Evolutionary conservation across 30 jellyfish, hydroid and myxozoan species (phyloP).

Genomic region (Hydractinia symbiolongicarpus): DNA sequence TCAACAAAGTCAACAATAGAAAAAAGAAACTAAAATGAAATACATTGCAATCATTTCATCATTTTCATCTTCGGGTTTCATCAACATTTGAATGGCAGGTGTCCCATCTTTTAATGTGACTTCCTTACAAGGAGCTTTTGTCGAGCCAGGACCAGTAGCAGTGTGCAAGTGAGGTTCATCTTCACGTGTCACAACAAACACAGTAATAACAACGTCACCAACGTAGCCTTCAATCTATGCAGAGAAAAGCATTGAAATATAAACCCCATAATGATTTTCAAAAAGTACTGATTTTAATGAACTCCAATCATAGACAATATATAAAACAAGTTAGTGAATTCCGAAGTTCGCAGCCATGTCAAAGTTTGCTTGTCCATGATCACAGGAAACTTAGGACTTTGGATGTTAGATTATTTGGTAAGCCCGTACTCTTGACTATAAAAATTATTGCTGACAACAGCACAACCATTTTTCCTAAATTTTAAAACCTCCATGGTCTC

Average conservation of each 20-base stretch:
- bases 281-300: neutral
- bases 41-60: constrained; percentile 88
- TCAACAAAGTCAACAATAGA: neutral
- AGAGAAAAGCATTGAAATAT: too few relatives aligned
- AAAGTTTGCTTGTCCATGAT: too few relatives aligned
- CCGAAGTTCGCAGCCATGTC: too few relatives aligned
- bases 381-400: too few relatives aligned
- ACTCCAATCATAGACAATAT: neutral
- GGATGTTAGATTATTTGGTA: too few relatives aligned
- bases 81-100: constrained; percentile 69
- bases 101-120: constrained; percentile 42
- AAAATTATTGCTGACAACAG: too few relatives aligned
- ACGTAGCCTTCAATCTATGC: constrained; percentile 71
- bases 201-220: constrained; percentile 74
- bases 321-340: neutral
- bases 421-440: too few relatives aligned
- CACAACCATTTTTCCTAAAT: too few relatives aligned
- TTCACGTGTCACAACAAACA: constrained; percentile 79
- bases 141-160: constrained; percentile 97
- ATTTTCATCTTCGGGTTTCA: constrained; percentile 68
- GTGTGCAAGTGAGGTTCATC: constrained; percentile 96
- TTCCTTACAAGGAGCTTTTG: constrained; percentile 61
- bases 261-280: neutral
- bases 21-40: neutral
- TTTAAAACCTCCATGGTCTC: too few relatives aligned